Evolutionary conservation across 2,797 vertebrate genomes (phyloP), one percentile per base, ranked within the genome.

Genomic region (Naso thynnoides): DNA sequence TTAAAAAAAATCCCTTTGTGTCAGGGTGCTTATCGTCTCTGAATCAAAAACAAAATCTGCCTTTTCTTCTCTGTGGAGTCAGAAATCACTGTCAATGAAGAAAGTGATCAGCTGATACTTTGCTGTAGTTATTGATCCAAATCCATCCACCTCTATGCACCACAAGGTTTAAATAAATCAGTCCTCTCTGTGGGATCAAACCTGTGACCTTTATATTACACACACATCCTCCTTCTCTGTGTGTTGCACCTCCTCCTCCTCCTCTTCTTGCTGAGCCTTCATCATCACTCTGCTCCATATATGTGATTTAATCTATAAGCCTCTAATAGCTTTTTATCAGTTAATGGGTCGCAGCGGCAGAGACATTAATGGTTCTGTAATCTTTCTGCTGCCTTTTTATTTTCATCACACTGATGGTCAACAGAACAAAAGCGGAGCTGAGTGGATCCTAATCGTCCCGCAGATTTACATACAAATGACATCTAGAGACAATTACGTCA

Each of bases 321-420:
- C 78, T 82, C 82, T 93, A 93, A 92, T 92, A 91, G 90, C 79
- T 92, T 79, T 92, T 91, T 91, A 91, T 91, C 87, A 91, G 88
- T 92, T 92, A 92, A 91, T 93, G 90, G 89, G 79, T 86, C 48
- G 29, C 61, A 6, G 73, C 80, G 16, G n/a, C n/a, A n/a, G 61
- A 41, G 56, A 86, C 63, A 61, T 90, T 91, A 92, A 92, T 89
- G 89, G 87, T 81, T 85, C 71, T 71, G 61, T 92, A 93, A 93
- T 93, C 91, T 91, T 85, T 82, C 49, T 81, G 70, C 81, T 78
- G 87, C 80, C 54, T 77, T 79, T 83, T 85, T 76, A 82, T 90
- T 88, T 85, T 87, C 89, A 92, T 91, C 91, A 84, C 79, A 49
- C 76, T 84, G 85, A 91, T 88, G 82, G 80, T 70, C 55, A 62